Conservation (phyloP, 1,140 invertebrate species). For the Apis cerana region DNA sequence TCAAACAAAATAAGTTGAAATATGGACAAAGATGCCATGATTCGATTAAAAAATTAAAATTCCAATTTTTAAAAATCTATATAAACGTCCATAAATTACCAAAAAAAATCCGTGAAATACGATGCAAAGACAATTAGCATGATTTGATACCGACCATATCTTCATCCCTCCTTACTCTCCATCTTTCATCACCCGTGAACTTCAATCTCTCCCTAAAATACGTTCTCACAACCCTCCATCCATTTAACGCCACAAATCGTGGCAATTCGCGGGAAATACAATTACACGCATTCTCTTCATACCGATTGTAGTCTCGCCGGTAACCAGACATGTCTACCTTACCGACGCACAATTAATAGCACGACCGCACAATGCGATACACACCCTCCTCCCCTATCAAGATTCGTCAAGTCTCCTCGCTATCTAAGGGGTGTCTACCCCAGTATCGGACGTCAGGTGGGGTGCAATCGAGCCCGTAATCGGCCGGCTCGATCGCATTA, state of each 20-base stretch:
- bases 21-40: too few species aligned
- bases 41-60: too few species aligned
- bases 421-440: too few species aligned
- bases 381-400: not conserved
- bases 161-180: too few species aligned
- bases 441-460: too few species aligned
- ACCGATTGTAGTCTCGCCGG: not conserved
- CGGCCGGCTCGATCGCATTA: slow-evolving; percentile 36
- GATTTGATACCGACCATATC: too few species aligned
- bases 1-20: too few species aligned
- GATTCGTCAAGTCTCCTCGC: not conserved
- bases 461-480: not conserved
- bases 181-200: not conserved
- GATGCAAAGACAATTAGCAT: too few species aligned
- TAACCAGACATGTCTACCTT: not conserved
- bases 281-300: not conserved
- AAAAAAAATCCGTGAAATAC: too few species aligned
- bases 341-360: slow-evolving; percentile 13
- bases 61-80: too few species aligned
- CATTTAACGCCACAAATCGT: not conserved
- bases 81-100: too few species aligned
- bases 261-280: not conserved
- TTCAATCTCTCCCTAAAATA: not conserved
- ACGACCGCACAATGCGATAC: not conserved
- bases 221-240: fast-evolving